These are phyloP conservation scores for Eupithecia subumbrata DNA, from an alignment of 2,888 invertebrate species.

Conservation along the genomic window DNA sequence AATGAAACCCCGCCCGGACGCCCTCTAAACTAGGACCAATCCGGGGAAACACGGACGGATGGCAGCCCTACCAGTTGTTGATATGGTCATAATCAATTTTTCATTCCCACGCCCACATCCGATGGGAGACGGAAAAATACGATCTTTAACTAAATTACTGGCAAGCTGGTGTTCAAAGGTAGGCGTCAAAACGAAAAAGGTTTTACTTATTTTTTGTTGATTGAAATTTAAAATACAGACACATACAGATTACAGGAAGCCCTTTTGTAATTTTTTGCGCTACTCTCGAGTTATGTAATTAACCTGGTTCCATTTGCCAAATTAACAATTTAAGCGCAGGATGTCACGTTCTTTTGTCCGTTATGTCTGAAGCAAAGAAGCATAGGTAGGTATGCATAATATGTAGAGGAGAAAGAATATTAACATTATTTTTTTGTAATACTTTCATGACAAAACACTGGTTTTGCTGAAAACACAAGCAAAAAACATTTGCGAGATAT, in stretches of 20 bases:
- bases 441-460: no score
- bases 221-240: neutral
- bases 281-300: constrained; percentile 54
- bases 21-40: no score
- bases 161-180: neutral
- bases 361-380: constrained; percentile 20
- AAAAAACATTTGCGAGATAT: no score
- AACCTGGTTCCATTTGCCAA: constrained; percentile 64
- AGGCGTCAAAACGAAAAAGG: neutral
- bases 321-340: constrained; percentile 56
- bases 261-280: constrained; percentile 6
- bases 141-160: neutral
- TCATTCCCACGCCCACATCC: constrained; percentile 2
- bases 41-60: no score
- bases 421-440: no score
- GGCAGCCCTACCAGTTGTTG: neutral
- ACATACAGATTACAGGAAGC: neutral
- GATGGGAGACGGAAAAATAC: neutral
- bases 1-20: no score
- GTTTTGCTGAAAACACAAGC: no score
- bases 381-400: no score
- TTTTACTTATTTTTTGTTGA: neutral
- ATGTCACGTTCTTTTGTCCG: constrained; percentile 46
- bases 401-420: no score
- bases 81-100: constrained; percentile 7